These are phyloP conservation scores for Lates japonicus DNA, from an alignment of 2,797 vertebrate species.

Conservation along the genomic window DNA sequence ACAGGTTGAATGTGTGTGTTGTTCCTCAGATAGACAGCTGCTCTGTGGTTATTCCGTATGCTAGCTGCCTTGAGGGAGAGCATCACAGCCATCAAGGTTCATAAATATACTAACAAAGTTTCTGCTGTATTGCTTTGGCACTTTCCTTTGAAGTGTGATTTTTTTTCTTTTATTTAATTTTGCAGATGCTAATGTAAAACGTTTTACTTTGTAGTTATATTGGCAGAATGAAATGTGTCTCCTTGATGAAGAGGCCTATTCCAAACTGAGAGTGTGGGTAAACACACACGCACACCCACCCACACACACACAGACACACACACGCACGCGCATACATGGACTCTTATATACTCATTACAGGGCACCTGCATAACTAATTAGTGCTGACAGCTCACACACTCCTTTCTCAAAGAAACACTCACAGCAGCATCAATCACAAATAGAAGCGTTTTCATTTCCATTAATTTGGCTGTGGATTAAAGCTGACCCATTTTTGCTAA, in stretches of 20 bases:
- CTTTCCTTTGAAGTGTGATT: conserved; percentile 60
- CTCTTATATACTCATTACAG: conserved; percentile 61
- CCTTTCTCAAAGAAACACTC: conserved; percentile 56
- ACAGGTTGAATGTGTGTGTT: conserved; percentile 20
- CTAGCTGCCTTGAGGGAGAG: conserved; percentile 22
- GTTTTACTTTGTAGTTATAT: conserved; percentile 62
- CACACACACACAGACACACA: conserved; percentile 15
- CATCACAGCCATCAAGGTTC: conserved; percentile 30
- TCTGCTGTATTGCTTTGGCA: conserved; percentile 16
- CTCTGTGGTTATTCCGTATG: conserved; percentile 37
- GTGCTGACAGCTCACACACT: conserved; percentile 66
- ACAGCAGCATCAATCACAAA: conserved; percentile 79
- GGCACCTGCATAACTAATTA: conserved; percentile 76
- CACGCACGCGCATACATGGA: background rate
- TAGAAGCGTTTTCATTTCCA: conserved; percentile 82
- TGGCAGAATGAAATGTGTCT: conserved; percentile 57
- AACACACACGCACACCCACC: conserved; percentile 18
- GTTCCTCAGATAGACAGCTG: conserved; percentile 40
- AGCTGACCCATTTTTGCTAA: conserved; percentile 85
- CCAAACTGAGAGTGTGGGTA: conserved; percentile 31
- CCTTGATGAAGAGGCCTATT: conserved; percentile 52
- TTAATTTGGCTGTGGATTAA: conserved; percentile 85
- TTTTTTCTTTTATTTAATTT: conserved; percentile 39
- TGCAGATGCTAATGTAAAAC: conserved; percentile 50
- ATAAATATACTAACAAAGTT: conserved; percentile 50